Evolutionary conservation across 2,888 invertebrate genomes (phyloP), one percentile per base, ranked within the genome.

Genomic region (Lacanobia wlatinum): DNA sequence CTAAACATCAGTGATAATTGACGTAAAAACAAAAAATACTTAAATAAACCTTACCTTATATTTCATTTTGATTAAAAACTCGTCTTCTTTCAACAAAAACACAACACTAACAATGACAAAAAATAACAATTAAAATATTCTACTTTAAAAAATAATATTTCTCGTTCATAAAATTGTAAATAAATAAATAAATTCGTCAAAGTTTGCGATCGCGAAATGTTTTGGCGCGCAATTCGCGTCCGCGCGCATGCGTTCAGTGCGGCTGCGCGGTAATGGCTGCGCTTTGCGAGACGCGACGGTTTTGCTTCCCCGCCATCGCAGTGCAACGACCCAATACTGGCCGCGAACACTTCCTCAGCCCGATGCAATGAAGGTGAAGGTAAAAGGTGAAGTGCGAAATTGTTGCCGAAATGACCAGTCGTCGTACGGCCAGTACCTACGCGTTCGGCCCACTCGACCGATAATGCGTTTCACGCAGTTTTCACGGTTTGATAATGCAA

Each of bases 201-300:
- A 61, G 59, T 76, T 76, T 76, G 52, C 72, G 73, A 69, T 66
- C 83, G 77, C 75, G 83, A 66, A 71, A 68, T 67, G 34, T 84
- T 89, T 89, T 91, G 89, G 89, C 92, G 91, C 91, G 92, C 83
- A 88, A 86, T 82, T 76, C 78, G 79, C 83, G 81, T 79, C 90
- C 92, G 94, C 94, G 94, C 94, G 94, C 94, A 93, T 92, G 94
- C 94, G 95, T 92, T 74, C 89, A 85, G 86, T 89, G 89, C 87
- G 88, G 88, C 89, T 83, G 91, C 90, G 89, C 92, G 90, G 88
- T 90, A 92, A 94, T 94, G 94, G 92, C 92, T 90, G 89, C 85
- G 88, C 82, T 88, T 89, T 89, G 85, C 86, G 82, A 87, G 87
- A 84, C 90, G 82, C 92, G 87, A 83, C 77, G 88, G 94, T 95